These are phyloP conservation scores for Clangula hyemalis DNA, from an alignment of 2,797 vertebrate genomes.

Conservation along the genomic window DNA sequence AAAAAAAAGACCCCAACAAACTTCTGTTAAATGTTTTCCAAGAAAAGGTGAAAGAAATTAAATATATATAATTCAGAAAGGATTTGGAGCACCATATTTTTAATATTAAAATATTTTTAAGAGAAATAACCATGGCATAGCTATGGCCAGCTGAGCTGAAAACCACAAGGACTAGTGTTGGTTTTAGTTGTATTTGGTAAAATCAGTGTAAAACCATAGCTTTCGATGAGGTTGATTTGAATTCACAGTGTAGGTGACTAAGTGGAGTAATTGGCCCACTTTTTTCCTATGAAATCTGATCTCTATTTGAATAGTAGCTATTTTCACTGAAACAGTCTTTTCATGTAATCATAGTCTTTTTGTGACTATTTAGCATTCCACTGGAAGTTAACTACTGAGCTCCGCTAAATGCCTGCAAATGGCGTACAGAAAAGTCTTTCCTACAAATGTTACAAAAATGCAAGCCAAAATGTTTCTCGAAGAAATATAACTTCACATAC, in stretches of 20 bases:
- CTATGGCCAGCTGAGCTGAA: not conserved
- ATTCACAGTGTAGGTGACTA: constrained; percentile 44
- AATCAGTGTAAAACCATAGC: not conserved
- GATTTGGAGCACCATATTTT: not conserved
- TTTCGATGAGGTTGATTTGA: not conserved
- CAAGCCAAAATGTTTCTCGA: not conserved
- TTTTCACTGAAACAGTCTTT: constrained; percentile 42
- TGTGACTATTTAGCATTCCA: constrained; percentile 43
- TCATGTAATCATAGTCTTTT: constrained; percentile 42
- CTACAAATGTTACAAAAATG: not conserved
- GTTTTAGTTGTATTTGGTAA: not conserved
- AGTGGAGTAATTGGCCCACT: constrained; percentile 1
- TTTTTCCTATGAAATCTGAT: not conserved
- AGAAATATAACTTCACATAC: not conserved
- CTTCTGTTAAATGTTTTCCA: not conserved
- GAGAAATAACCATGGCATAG: not conserved
- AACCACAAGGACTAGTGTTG: not conserved
- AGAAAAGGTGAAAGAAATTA: not conserved
- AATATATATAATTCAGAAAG: not conserved
- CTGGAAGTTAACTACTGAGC: constrained; percentile 15
- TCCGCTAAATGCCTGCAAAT: constrained; percentile 19
- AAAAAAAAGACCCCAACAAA: not conserved
- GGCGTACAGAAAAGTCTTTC: not conserved
- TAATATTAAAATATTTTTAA: not conserved
- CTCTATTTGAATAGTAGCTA: constrained; percentile 46